These are phyloP conservation scores for Zoroaster sp. DNA, from an alignment of 53 echinoderm and acorn worm species.

Conservation along the genomic window DNA sequence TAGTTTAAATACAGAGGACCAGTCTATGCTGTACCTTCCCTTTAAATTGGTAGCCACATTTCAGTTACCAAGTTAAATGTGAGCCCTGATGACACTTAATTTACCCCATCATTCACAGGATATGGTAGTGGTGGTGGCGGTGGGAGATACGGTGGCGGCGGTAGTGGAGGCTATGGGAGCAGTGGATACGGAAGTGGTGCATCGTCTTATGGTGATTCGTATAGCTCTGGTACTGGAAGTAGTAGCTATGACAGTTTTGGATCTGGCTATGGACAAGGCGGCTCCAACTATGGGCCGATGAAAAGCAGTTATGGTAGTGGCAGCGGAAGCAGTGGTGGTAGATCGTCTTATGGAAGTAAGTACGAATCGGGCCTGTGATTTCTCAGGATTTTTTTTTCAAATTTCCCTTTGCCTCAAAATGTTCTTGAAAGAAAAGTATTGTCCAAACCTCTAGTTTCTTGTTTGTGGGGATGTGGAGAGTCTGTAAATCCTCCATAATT, in stretches of 20 bases:
- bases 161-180: neutral
- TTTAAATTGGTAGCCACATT: no score
- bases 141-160: neutral
- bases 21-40: no score
- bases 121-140: conserved; percentile 14
- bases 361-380: neutral
- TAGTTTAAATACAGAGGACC: no score
- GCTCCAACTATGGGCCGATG: conserved; percentile 11
- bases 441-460: no score
- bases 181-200: neutral
- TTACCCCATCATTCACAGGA: no score
- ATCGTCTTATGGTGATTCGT: neutral
- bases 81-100: no score
- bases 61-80: no score
- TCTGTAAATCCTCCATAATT: no score
- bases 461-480: no score
- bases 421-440: no score
- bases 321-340: neutral
- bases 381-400: no score
- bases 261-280: neutral
- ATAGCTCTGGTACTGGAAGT: neutral
- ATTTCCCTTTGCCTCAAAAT: no score
- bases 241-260: conserved; percentile 30
- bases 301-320: conserved; percentile 1
- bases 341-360: neutral